Base-by-base conservation (phyloP, 1,140 invertebrate genomes). In the Aphis craccivora region DNA sequence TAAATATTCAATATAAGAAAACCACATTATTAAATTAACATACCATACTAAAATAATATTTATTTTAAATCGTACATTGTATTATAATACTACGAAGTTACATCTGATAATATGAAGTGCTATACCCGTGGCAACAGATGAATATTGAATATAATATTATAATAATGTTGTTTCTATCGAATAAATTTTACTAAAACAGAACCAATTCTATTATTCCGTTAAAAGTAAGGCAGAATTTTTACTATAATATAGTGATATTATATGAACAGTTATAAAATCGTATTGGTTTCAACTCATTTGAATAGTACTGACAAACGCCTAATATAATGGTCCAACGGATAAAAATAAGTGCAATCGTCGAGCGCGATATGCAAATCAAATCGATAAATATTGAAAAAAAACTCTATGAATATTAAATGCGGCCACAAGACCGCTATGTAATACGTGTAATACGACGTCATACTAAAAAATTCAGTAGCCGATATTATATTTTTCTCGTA, bases 341-440 rank as follows among this genome's bases (percentile, higher is more conserved):
- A 76, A n/a, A 18, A 67, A 14, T 76, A 76, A 76, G 30, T n/a
- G 60, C 23, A 23, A 76, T 76, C 30, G 14, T n/a, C 60, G 60
- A 76, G 30, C 60, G 18, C 60, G n/a, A 76, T 76, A 76, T 76
- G 60, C 60, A 76, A 76, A 76, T 76, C 60, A 1, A 76, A 14
- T 76, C 60, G 60, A 76, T 76, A 76, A 76, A n/a, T 35, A 76
- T 76, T 18, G n/a, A 76, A 76, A 76, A 67, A n/a, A 76, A 76
- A 18, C 30, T n/a, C 60, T 20, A 76, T 35, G 30, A 76, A n/a
- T 76, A 76, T 18, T n/a, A 76, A 76, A 76, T n/a, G 5, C 60
- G 14, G 30, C n/a, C 30, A 35, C 30, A 30, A n/a, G 30, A n/a
- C 30, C 55, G 60, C 30, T 76, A 76, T 14, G 18, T 76, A n/a